phyloP scores from a whole-genome alignment of 1,140 invertebrate genomes.

The Drosophila biarmipes region DNA sequence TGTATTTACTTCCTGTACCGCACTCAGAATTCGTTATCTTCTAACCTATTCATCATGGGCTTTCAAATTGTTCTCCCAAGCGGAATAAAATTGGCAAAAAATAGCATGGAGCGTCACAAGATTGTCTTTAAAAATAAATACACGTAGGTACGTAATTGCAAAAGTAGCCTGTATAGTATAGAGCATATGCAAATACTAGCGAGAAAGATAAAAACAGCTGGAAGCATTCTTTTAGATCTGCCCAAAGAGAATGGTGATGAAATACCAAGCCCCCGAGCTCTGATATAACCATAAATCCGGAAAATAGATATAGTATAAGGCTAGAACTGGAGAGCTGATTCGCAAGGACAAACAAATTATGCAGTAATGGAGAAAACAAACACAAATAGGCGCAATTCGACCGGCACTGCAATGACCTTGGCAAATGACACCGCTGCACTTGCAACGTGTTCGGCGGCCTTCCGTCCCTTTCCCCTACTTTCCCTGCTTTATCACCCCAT shows the following conservation, averaged over 20 bases:
- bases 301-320: constrained; percentile 5
- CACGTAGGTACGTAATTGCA: neutral
- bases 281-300: constrained; percentile 51
- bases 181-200: constrained; percentile 20
- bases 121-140: constrained; percentile 47
- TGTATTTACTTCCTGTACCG: constrained; percentile 14
- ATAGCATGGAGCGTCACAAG: constrained; percentile 46
- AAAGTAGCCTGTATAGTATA: constrained; percentile 11
- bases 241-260: constrained; percentile 14
- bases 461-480: neutral
- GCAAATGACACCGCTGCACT: constrained; percentile 67
- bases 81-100: constrained; percentile 31
- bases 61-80: constrained; percentile 17
- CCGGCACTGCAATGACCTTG: constrained; percentile 77
- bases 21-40: constrained; percentile 15
- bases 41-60: constrained; percentile 15
- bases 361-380: constrained; percentile 36
- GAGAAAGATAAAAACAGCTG: constrained; percentile 23
- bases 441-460: constrained; percentile 51
- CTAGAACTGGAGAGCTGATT: constrained; percentile 8
- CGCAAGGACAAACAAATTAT: constrained; percentile 44
- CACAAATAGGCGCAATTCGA: constrained; percentile 23
- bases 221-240: neutral
- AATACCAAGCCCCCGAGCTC: constrained; percentile 6
- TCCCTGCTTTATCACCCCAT: neutral